Conservation (phyloP, 37 sponge, comb jelly and placozoan species). For the Tethya wilhelma region DNA sequence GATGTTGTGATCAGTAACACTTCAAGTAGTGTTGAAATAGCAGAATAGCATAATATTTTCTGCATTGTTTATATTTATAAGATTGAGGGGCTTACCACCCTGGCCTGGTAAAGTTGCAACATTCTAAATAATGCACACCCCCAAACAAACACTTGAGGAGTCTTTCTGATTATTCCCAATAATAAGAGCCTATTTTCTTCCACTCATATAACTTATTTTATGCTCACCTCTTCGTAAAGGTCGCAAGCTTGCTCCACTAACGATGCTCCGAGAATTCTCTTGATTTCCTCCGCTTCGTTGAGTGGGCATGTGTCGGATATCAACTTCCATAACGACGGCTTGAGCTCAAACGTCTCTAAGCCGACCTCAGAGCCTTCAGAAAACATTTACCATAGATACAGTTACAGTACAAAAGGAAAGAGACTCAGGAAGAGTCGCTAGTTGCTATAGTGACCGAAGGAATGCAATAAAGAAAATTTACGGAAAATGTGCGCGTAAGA, state of each 20-base stretch:
- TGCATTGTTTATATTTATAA: not conserved
- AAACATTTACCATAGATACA: not conserved
- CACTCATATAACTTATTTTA: not conserved
- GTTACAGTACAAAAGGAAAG: too few species aligned
- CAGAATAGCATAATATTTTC: not conserved
- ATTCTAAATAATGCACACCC: constrained; percentile 11
- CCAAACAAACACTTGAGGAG: not conserved
- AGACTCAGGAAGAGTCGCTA: too few species aligned
- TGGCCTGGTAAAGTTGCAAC: not conserved
- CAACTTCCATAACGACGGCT: constrained; percentile 37
- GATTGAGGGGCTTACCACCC: not conserved
- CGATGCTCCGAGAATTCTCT: constrained; percentile 53
- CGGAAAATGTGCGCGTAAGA: too few species aligned
- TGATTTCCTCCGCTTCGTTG: constrained; percentile 59
- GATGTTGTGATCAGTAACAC: too few species aligned
- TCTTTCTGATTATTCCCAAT: not conserved
- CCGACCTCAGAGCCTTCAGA: not conserved
- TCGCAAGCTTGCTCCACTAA: constrained; percentile 74
- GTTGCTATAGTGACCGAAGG: too few species aligned
- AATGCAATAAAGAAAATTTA: too few species aligned
- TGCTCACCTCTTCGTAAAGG: constrained; percentile 63
- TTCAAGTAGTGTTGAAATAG: too few species aligned
- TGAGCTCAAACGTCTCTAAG: constrained; percentile 51
- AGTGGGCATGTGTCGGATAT: constrained; percentile 37
- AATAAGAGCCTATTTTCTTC: not conserved